Base-by-base conservation (phyloP, 35 echinoderm and acorn worm genomes). In the Patiria miniata region DNA sequence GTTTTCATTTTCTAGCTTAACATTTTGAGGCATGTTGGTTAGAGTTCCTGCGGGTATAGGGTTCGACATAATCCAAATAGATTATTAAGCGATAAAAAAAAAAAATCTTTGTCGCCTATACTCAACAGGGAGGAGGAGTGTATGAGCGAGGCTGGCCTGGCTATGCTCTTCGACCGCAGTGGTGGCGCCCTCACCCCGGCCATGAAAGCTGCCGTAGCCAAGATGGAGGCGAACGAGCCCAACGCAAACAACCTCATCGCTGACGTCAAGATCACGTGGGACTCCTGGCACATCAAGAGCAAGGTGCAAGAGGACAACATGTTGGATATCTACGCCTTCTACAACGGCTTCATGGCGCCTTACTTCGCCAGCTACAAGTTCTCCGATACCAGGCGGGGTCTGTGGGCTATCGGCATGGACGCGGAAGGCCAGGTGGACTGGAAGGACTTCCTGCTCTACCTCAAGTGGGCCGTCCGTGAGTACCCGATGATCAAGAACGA, bases 81-180 rank as follows among this genome's bases (percentile, higher is more conserved):
- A 47, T 6, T 4, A 47, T 47, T 6, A 47, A 47, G 4, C 42
- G 42, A 6, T 47, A 47, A 47, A 47, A 12, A 47, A 12, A 12
- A 47, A 47, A 47, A 12, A 47, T 4, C 4, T 47, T 47, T 47
- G 4, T 47, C 42, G 42, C 42, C 12, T 4, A 6, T 47, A 22
- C 78, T 80, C 79, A 15, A 51, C 77, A 90, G 89, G 52, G 86
- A 86, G 39, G 89, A 91, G 61, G 89, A 91, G 77, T 91, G 86
- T 21, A 91, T 86, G 82, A 91, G 89, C 77, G 17, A 21, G 23
- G 80, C 33, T 14, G 80, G 80, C 12, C 42, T 83, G 21, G 80
- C 80, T n/a, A 16, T 88, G 18, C 78, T 88, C 26, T 88, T 88
- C 51, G 77, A 88, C 30, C 50, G 52, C 2, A 77, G 77, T 23